Percentiles rank a stretch among this genome's conserved stretches.
Evolutionary conservation across 2,797 vertebrate genomes (phyloP).

Genomic region (Limnodromus scolopaceus): DNA sequence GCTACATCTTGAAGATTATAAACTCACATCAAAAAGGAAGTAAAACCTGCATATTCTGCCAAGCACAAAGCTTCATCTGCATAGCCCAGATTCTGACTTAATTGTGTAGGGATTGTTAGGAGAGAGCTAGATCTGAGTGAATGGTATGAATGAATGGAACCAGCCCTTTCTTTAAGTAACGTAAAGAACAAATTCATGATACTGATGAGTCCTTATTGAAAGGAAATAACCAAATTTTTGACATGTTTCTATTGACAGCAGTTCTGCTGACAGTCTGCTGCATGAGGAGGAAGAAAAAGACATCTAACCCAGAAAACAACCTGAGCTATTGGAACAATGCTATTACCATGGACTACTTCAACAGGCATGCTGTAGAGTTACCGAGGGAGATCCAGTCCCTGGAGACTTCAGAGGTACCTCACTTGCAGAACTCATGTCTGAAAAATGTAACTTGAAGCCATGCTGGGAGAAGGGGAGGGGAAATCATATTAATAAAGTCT

Average conservation of each 20-base stretch:
- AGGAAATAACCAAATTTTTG: conserved; percentile 6
- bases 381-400: conserved; percentile 96
- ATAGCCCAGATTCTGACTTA: background rate
- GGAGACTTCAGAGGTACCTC: conserved; percentile 92
- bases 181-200: background rate
- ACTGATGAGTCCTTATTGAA: background rate
- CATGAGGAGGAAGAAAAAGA: conserved; percentile 96
- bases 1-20: background rate
- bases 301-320: conserved; percentile 94
- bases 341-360: conserved; percentile 99
- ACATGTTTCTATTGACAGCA: conserved; percentile 79
- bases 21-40: background rate
- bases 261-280: conserved; percentile 96
- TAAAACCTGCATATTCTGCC: background rate
- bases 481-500: background rate
- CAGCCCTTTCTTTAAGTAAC: background rate
- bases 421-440: background rate
- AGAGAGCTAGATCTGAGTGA: background rate
- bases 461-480: background rate
- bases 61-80: background rate
- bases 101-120: background rate
- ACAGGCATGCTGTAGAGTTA: conserved; percentile 93
- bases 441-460: background rate
- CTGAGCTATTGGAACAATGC: conserved; percentile 99
- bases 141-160: fast-evolving